These are phyloP conservation scores for Spilarctia lutea DNA, from an alignment of 2,888 invertebrate genomes.

Conservation along the genomic window DNA sequence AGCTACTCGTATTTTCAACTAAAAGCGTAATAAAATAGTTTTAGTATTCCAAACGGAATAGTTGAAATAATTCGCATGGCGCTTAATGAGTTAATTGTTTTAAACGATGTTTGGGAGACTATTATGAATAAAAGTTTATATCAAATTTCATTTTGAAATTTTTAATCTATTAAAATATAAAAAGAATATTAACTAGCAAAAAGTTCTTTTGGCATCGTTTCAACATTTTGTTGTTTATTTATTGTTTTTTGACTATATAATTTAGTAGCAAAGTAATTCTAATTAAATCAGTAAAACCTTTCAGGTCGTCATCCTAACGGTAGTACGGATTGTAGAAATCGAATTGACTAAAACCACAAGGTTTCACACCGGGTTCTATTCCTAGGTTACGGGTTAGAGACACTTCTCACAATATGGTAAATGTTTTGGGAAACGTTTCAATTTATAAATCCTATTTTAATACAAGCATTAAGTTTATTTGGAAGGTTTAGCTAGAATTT, in stretches of 20 bases:
- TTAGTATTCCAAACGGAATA: constrained; percentile 15
- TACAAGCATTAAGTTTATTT: too few relatives aligned
- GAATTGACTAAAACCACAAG: too few relatives aligned
- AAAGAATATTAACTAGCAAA: background rate
- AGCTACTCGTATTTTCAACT: constrained; percentile 22
- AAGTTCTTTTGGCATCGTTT: background rate
- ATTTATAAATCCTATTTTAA: too few relatives aligned
- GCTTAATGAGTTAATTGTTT: constrained; percentile 24
- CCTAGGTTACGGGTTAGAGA: too few relatives aligned
- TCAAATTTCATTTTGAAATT: background rate
- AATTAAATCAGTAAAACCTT: background rate
- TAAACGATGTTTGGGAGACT: constrained; percentile 1
- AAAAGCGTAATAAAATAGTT: constrained; percentile 30
- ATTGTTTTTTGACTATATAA: background rate
- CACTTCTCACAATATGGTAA: too few relatives aligned
- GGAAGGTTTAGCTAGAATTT: too few relatives aligned
- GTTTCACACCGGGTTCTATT: too few relatives aligned
- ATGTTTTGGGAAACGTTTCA: too few relatives aligned
- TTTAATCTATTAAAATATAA: background rate
- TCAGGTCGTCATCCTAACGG: too few relatives aligned
- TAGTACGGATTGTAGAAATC: too few relatives aligned
- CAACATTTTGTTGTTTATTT: background rate
- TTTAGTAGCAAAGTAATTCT: background rate
- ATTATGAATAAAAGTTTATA: background rate
- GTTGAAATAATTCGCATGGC: constrained; percentile 9